phyloP scores from a whole-genome alignment of 2,888 invertebrate species.

The Drosophila buzzatii region DNA sequence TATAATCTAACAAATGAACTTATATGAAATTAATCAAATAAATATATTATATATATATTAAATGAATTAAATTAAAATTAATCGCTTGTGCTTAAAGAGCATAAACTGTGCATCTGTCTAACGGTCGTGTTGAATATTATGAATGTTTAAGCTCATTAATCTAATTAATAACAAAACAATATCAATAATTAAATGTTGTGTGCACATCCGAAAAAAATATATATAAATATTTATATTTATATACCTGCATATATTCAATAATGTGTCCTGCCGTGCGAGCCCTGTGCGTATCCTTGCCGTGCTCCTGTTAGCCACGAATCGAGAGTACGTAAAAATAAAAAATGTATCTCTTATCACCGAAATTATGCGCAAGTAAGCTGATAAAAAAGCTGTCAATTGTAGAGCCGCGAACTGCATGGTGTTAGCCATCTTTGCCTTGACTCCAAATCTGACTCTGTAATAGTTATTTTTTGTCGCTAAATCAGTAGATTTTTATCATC shows the following conservation, averaged over 20 bases:
- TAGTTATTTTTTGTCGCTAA: constrained; percentile 4
- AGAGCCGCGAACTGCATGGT: constrained; percentile 29
- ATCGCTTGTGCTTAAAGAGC: constrained; percentile 41
- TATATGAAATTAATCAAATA: constrained; percentile 12
- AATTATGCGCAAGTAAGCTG: constrained; percentile 57
- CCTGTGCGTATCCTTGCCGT: constrained; percentile 34
- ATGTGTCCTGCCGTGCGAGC: constrained; percentile 54
- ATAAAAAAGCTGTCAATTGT: constrained; percentile 53
- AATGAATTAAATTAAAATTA: neutral
- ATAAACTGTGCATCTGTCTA: constrained; percentile 45
- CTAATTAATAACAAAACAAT: constrained; percentile 19
- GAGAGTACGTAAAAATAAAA: constrained; percentile 76
- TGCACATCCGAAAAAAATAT: neutral
- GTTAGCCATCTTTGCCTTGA: constrained; percentile 25
- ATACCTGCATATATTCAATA: constrained; percentile 10
- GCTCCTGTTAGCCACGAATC: constrained; percentile 50
- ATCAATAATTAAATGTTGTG: constrained; percentile 13
- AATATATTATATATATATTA: neutral
- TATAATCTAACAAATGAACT: constrained; percentile 1
- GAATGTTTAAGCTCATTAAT: constrained; percentile 7
- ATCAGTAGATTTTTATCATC: neutral
- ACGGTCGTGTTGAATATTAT: constrained; percentile 26
- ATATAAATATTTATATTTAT: neutral
- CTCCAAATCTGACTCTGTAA: constrained; percentile 6
- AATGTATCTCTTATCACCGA: constrained; percentile 76